Evolutionary conservation across 2,888 invertebrate species (phyloP).

Genomic region (Rhorus exstirpatorius): DNA sequence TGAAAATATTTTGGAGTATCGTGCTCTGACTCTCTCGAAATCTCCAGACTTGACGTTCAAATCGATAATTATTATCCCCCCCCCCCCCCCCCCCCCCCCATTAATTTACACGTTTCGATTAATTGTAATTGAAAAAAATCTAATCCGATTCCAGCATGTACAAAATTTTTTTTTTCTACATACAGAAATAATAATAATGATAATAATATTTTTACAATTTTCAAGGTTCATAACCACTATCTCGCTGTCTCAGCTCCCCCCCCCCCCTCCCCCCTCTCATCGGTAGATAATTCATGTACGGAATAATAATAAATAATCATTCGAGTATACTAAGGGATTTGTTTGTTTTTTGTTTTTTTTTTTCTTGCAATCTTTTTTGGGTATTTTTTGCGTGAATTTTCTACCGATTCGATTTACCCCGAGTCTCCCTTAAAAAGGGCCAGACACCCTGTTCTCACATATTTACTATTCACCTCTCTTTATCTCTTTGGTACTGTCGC

Average conservation of each 20-base stretch:
- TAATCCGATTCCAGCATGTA: slow-evolving; percentile 81
- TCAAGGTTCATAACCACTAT: slow-evolving; percentile 76
- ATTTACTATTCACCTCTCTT: slow-evolving; percentile 12
- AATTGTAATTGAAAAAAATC: slow-evolving; percentile 16
- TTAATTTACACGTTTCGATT: slow-evolving; percentile 63
- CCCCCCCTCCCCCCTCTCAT: slow-evolving; percentile 65
- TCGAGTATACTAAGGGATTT: slow-evolving; percentile 51
- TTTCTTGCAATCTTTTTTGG: slow-evolving; percentile 34
- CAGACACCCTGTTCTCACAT: slow-evolving; percentile 69
- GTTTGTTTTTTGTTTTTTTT: slow-evolving; percentile 3
- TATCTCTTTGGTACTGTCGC: slow-evolving; percentile 68
- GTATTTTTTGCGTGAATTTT: slow-evolving; percentile 73
- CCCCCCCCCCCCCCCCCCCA: too few species aligned
- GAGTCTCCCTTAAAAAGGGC: slow-evolving; percentile 71
- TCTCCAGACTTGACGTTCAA: slow-evolving; percentile 43
- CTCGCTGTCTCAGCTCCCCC: slow-evolving; percentile 62
- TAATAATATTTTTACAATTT: slow-evolving; percentile 69
- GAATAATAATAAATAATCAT: slow-evolving; percentile 69
- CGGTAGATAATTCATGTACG: slow-evolving; percentile 68
- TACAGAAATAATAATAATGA: slow-evolving; percentile 70
- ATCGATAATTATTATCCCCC: slow-evolving; percentile 50
- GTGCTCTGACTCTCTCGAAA: slow-evolving; percentile 57
- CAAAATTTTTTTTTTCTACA: slow-evolving; percentile 71
- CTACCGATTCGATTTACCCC: slow-evolving; percentile 75
- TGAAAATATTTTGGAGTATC: slow-evolving; percentile 66